These are phyloP conservation scores for Escarpia spicata DNA, from an alignment of 2,888 invertebrate genomes.

Conservation along the genomic window DNA sequence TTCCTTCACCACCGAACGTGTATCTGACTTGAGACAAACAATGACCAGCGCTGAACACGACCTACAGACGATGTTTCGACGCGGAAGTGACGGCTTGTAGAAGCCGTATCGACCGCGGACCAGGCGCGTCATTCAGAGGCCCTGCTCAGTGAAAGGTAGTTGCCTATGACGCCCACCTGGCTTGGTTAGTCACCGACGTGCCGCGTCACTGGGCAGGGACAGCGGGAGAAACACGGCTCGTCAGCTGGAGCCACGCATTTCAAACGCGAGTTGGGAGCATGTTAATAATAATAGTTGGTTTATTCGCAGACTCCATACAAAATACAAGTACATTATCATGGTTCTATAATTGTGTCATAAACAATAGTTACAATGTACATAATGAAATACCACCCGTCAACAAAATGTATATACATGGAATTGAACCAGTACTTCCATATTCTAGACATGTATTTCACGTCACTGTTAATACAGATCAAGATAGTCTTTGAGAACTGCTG, in stretches of 20 bases:
- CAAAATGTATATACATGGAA: too few species aligned
- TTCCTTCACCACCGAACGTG: background rate
- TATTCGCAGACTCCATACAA: too few species aligned
- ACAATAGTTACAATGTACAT: too few species aligned
- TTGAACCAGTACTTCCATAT: too few species aligned
- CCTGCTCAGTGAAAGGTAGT: background rate
- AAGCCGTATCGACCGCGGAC: slow-evolving; percentile 7
- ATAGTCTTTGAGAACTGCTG: too few species aligned
- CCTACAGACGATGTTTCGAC: background rate
- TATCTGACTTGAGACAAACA: background rate
- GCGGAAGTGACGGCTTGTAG: background rate
- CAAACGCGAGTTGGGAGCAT: background rate
- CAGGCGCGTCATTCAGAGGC: background rate
- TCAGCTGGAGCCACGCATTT: background rate
- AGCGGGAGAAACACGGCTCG: background rate
- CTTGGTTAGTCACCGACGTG: background rate
- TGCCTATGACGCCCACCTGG: background rate
- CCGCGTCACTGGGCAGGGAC: background rate
- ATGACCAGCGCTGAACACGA: background rate
- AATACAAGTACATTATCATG: too few species aligned
- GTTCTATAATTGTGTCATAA: too few species aligned
- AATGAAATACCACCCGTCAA: too few species aligned
- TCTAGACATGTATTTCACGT: too few species aligned
- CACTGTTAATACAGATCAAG: too few species aligned
- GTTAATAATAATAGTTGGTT: too few species aligned